A percentile compares a stretch with the other conserved stretches of the same genome.
phyloP scores from a whole-genome alignment of 2,113 vertebrate species.

The Plotosus lineatus region DNA sequence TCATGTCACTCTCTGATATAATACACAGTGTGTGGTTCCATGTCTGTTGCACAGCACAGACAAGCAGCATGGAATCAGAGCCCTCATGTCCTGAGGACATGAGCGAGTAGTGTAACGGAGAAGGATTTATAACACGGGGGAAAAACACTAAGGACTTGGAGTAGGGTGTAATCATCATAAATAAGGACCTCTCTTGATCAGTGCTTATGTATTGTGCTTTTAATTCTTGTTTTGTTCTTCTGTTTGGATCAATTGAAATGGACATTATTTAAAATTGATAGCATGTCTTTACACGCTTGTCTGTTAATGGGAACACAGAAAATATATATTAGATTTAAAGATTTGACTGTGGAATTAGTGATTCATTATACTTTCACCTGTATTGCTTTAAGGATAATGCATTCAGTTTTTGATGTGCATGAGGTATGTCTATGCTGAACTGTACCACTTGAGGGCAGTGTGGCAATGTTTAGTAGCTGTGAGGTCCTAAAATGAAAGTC shows the following conservation, averaged over 20 bases:
- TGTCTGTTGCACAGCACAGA: not conserved
- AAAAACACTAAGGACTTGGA: not conserved
- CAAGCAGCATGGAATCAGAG: not conserved
- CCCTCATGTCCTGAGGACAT: not conserved
- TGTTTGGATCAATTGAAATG: not conserved
- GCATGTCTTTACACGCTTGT: not conserved
- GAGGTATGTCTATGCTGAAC: not conserved
- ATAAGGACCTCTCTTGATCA: not conserved
- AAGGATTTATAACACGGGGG: not conserved
- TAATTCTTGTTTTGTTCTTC: not conserved
- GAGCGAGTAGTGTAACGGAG: not conserved
- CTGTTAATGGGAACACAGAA: not conserved
- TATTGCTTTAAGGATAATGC: not conserved
- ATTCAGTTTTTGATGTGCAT: not conserved
- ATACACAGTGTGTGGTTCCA: not conserved
- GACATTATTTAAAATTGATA: not conserved
- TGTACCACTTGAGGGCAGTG: constrained; percentile 72
- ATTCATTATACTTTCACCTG: not conserved
- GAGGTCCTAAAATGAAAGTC: not conserved
- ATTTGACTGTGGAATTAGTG: not conserved
- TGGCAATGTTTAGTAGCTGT: constrained; percentile 44
- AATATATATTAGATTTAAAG: not conserved
- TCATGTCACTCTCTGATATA: not conserved
- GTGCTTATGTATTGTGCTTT: not conserved
- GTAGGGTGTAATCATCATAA: not conserved